Evolutionary conservation across 2,113 vertebrate genomes (phyloP).

Genomic region (Corythaixoides concolor): DNA sequence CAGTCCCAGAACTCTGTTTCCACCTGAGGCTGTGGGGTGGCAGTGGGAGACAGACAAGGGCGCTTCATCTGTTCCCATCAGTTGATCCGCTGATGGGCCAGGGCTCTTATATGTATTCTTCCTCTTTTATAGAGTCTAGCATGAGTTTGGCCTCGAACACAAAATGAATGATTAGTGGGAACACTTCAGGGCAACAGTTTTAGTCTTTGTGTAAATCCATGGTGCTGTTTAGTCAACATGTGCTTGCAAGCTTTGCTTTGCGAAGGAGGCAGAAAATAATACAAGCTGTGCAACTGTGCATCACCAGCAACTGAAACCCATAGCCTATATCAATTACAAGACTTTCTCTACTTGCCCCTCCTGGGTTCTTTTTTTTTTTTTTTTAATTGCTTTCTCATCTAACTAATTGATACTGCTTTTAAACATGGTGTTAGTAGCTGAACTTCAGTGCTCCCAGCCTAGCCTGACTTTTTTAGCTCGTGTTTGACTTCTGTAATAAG

Average conservation of each 20-base stretch:
- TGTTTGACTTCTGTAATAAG: not conserved
- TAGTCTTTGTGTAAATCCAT: not conserved
- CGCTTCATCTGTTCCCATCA: rapidly evolving
- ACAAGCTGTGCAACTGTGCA: not conserved
- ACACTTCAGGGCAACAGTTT: not conserved
- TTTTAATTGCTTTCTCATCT: not conserved
- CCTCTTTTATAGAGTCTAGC: not conserved
- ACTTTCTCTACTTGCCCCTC: not conserved
- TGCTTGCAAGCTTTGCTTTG: not conserved
- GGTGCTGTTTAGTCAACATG: not conserved
- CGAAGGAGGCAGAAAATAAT: not conserved
- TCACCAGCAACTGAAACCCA: not conserved
- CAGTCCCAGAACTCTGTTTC: not conserved
- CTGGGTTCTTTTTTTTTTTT: not conserved
- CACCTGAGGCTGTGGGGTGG: not conserved
- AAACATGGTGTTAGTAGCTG: not conserved
- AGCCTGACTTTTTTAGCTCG: not conserved
- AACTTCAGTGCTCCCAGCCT: not conserved
- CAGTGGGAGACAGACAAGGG: not conserved
- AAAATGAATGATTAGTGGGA: not conserved
- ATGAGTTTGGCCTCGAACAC: not conserved
- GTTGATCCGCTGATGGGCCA: not conserved
- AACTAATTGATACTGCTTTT: not conserved
- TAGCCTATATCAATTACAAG: not conserved
- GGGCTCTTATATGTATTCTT: not conserved